A percentile compares a stretch with the other conserved stretches of the same genome.
Conservation (phyloP, 2,888 invertebrate species). For the Trachelus troglodyta region DNA sequence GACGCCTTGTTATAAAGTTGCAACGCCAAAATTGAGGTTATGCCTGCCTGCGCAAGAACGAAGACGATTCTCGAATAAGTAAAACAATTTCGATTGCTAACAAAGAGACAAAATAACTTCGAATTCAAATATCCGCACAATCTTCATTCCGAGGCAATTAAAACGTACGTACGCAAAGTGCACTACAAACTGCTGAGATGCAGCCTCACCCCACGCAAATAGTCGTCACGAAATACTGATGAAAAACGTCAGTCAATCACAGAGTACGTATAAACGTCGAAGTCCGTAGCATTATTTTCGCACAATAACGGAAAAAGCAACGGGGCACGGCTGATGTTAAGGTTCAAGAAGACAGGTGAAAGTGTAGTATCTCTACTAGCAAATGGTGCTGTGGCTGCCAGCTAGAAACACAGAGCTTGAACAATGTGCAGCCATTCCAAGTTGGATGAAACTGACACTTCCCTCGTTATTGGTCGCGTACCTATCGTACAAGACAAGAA, state of each 20-base stretch:
- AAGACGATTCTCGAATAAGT: neutral
- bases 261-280: neutral
- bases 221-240: neutral
- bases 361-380: conserved; percentile 35
- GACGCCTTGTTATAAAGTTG: conserved; percentile 7
- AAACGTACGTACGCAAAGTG: neutral
- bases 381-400: conserved; percentile 34
- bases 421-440: conserved; percentile 53
- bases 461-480: conserved; percentile 32
- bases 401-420: conserved; percentile 23
- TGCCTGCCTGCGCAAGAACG: conserved; percentile 3
- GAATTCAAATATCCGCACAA: neutral
- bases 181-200: conserved; percentile 10
- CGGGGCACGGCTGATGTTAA: neutral
- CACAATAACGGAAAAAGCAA: neutral
- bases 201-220: conserved; percentile 32
- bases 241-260: neutral
- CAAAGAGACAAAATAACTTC: neutral
- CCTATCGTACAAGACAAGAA: conserved; percentile 17
- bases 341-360: conserved; percentile 31
- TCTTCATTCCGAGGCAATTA: neutral
- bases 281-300: neutral
- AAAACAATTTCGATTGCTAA: neutral
- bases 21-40: conserved; percentile 22
- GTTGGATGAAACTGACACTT: conserved; percentile 52